phyloP scores from a whole-genome alignment of 2,888 invertebrate genomes.

The Philhelius pedissequus region DNA sequence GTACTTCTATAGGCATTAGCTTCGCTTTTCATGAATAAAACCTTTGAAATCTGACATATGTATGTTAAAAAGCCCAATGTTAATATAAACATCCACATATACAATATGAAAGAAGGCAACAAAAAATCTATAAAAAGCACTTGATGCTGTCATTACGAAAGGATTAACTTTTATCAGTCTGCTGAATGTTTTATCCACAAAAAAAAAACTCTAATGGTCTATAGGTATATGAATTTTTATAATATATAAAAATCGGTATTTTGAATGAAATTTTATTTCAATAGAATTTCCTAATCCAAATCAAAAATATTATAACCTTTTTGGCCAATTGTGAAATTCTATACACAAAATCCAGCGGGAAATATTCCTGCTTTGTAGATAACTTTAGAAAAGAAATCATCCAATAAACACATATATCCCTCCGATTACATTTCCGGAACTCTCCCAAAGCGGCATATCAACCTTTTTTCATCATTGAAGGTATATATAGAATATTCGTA shows the following conservation, averaged over 20 bases:
- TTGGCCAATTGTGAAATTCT: not conserved
- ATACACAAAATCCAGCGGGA: not conserved
- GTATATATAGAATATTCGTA: not conserved
- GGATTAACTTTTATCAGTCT: conserved; percentile 21
- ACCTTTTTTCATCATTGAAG: not conserved
- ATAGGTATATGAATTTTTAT: not conserved
- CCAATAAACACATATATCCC: conserved; percentile 22
- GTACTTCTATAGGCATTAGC: not conserved
- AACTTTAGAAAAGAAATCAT: not conserved
- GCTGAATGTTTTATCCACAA: not conserved
- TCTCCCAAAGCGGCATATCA: not conserved
- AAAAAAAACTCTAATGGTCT: not conserved
- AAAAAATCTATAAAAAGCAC: not conserved
- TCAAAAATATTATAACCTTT: not conserved
- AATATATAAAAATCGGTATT: not conserved
- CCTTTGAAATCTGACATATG: conserved; percentile 7
- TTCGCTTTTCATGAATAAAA: not conserved
- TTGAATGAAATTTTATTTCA: conserved; percentile 36
- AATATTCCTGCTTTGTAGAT: not conserved
- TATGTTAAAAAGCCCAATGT: not conserved
- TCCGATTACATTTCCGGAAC: not conserved
- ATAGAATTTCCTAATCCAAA: not conserved
- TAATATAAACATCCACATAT: not conserved
- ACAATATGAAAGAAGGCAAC: not conserved
- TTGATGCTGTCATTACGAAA: conserved; percentile 17